Evolutionary conservation across 2,888 invertebrate species (phyloP).

Genomic region (Watsonalla cultraria): DNA sequence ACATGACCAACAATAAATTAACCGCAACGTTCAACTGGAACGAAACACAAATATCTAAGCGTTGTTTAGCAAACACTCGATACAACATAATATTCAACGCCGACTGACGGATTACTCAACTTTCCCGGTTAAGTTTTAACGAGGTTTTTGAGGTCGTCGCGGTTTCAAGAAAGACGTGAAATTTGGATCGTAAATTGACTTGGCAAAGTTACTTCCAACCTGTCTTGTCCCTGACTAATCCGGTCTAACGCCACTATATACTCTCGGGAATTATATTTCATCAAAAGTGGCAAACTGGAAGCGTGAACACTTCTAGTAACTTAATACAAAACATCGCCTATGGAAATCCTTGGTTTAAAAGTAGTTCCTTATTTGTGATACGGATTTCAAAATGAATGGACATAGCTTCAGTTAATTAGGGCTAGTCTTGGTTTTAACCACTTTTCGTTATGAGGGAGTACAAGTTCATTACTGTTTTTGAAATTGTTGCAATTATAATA

Average conservation of each 20-base stretch:
- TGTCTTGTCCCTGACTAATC: slow-evolving; percentile 40
- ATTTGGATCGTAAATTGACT: slow-evolving; percentile 54
- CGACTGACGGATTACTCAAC: slow-evolving; percentile 31
- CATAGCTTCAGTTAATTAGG: slow-evolving; percentile 11
- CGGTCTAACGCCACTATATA: slow-evolving; percentile 32
- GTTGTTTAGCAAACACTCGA: slow-evolving; percentile 1
- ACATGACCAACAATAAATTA: background rate
- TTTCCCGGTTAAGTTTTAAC: slow-evolving; percentile 52
- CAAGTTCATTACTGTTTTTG: slow-evolving; percentile 3
- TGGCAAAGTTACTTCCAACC: slow-evolving; percentile 44
- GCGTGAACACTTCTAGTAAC: too few relatives aligned
- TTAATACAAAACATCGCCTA: slow-evolving; percentile 6
- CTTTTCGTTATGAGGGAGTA: too few relatives aligned
- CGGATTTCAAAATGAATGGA: too few relatives aligned
- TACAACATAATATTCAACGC: slow-evolving; percentile 17
- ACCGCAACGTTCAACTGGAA: background rate
- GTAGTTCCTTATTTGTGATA: too few relatives aligned
- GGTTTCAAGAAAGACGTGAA: slow-evolving; percentile 32
- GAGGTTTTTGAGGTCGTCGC: slow-evolving; percentile 56
- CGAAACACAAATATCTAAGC: background rate
- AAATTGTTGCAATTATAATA: too few relatives aligned
- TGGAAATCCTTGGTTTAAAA: background rate
- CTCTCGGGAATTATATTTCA: slow-evolving; percentile 22
- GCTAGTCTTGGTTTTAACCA: slow-evolving; percentile 9
- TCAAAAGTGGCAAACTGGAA: slow-evolving; percentile 16